Conservation (phyloP, 2,113 vertebrate species). For the Lophius piscatorius region DNA sequence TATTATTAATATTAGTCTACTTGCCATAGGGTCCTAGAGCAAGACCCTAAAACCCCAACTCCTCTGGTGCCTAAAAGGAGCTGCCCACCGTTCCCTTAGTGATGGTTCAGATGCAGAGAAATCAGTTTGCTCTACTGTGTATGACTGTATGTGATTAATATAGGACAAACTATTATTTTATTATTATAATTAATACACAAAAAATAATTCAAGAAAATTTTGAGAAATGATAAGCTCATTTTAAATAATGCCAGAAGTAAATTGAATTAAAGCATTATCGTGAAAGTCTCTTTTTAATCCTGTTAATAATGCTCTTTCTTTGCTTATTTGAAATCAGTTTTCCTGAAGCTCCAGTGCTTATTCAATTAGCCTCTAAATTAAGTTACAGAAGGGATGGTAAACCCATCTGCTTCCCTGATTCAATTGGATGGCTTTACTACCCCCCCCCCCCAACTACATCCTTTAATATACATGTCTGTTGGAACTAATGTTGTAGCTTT, state of each 20-base stretch:
- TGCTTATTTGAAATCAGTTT: slow-evolving; percentile 59
- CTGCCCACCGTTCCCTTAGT: too few species aligned
- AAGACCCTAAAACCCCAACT: too few species aligned
- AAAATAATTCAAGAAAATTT: slow-evolving; percentile 38
- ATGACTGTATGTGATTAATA: too few species aligned
- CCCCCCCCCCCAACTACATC: slow-evolving; percentile 14
- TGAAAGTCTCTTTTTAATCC: slow-evolving; percentile 53
- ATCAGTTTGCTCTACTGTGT: too few species aligned
- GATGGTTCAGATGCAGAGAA: too few species aligned
- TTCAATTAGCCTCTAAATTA: slow-evolving; percentile 73
- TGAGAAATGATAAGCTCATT: slow-evolving; percentile 34
- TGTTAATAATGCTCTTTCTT: slow-evolving; percentile 52
- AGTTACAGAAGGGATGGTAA: slow-evolving; percentile 60
- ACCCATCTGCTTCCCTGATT: slow-evolving; percentile 66
- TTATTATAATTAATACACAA: too few species aligned
- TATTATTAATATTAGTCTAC: too few species aligned
- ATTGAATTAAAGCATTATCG: slow-evolving; percentile 60
- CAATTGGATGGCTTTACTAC: slow-evolving; percentile 52
- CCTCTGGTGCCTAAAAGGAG: too few species aligned
- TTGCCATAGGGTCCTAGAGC: too few species aligned
- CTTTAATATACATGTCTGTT: slow-evolving; percentile 38
- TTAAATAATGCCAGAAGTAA: slow-evolving; percentile 53
- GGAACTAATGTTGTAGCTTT: slow-evolving; percentile 47
- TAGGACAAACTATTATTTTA: too few species aligned
- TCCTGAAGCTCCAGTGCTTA: slow-evolving; percentile 66